Conservation (phyloP, 2,888 invertebrate genomes). For the Ichneumoninae sp. region DNA sequence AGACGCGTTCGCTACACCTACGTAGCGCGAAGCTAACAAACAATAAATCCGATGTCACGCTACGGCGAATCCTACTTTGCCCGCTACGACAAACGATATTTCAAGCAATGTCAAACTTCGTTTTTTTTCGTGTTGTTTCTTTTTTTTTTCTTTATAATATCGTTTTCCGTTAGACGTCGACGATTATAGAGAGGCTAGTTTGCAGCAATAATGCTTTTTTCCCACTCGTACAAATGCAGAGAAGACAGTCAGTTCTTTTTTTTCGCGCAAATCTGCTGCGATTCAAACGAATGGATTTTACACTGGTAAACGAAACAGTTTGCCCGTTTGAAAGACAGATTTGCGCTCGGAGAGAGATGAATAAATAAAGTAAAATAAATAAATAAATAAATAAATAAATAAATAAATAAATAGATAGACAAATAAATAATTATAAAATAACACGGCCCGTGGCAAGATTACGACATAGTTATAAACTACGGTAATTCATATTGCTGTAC, state of each 20-base stretch:
- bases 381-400: neutral
- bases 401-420: neutral
- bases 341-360: constrained; percentile 22
- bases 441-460: constrained; percentile 34
- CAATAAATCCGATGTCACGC: constrained; percentile 68
- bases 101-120: constrained; percentile 51
- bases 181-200: constrained; percentile 58
- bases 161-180: constrained; percentile 60
- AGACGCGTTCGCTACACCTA: constrained; percentile 73
- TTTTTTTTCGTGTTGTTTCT: constrained; percentile 40
- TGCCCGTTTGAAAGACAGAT: neutral
- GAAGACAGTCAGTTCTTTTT: constrained; percentile 49
- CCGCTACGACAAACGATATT: constrained; percentile 57
- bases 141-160: constrained; percentile 53
- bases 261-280: constrained; percentile 9
- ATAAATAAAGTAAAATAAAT: neutral
- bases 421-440: constrained; percentile 7
- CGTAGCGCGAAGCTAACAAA: constrained; percentile 74
- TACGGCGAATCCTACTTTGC: constrained; percentile 54
- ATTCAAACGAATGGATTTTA: neutral
- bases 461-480: constrained; percentile 35
- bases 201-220: constrained; percentile 20
- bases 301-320: neutral
- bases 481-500: constrained; percentile 70
- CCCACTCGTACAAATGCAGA: constrained; percentile 54